phyloP scores from a whole-genome alignment of 2,888 invertebrate species.

The Cephus pulcher region DNA sequence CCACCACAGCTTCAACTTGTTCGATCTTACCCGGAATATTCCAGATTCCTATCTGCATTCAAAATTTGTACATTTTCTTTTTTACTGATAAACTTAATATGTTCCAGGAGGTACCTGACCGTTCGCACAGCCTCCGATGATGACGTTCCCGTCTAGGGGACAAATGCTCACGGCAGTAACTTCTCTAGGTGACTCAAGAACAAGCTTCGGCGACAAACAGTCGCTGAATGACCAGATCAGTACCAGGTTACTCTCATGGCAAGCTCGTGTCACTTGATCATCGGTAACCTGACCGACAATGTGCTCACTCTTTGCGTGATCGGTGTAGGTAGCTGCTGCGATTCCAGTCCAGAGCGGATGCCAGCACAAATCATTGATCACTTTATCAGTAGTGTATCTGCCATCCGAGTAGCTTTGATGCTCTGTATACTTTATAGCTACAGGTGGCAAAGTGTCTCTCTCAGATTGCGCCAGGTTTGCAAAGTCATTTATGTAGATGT shows the following conservation, averaged over 20 bases:
- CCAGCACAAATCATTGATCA: constrained; percentile 76
- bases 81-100: not conserved
- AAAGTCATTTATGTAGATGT: constrained; percentile 76
- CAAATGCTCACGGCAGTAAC: constrained; percentile 76
- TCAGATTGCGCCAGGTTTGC: constrained; percentile 67
- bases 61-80: not conserved
- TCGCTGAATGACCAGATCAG: constrained; percentile 82
- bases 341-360: constrained; percentile 80
- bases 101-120: constrained; percentile 66
- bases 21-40: constrained; percentile 75
- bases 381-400: constrained; percentile 72
- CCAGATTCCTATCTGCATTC: constrained; percentile 75
- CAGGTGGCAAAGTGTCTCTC: constrained; percentile 43
- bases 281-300: constrained; percentile 27
- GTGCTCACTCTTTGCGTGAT: constrained; percentile 60
- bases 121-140: constrained; percentile 79
- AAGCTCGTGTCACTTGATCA: constrained; percentile 59
- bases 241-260: constrained; percentile 75
- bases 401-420: constrained; percentile 56
- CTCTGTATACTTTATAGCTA: constrained; percentile 46
- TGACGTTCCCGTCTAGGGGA: constrained; percentile 75
- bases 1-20: constrained; percentile 73
- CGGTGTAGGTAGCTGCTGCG: constrained; percentile 76
- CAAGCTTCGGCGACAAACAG: constrained; percentile 76
- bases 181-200: constrained; percentile 76